Percentiles rank a stretch among this genome's conserved stretches.
Conservation (phyloP, 2,113 vertebrate genomes). For the Lathamus discolor region DNA sequence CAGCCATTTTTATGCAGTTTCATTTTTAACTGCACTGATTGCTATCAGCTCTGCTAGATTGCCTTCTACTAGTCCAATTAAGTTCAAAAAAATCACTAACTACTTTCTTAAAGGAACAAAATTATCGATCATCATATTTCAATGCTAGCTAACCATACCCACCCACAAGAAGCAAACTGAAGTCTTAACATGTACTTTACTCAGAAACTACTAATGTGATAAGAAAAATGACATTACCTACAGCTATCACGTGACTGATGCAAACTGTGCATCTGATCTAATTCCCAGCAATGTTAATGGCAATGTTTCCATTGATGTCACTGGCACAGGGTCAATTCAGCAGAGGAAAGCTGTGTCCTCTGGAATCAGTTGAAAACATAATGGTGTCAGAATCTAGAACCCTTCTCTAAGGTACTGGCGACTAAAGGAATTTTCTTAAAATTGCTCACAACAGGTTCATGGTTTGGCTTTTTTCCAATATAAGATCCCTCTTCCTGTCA, state of each 20-base stretch:
- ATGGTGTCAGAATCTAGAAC: not conserved
- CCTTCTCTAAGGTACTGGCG: not conserved
- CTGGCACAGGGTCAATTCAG: not conserved
- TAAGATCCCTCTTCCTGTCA: not conserved
- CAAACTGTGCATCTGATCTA: not conserved
- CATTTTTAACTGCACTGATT: conserved; percentile 64
- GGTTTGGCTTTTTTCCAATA: not conserved
- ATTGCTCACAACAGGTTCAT: not conserved
- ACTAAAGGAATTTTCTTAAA: not conserved
- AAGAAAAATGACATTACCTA: not conserved
- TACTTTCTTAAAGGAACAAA: conserved; percentile 30
- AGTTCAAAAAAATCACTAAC: conserved; percentile 29
- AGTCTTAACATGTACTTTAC: not conserved
- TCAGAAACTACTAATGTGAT: not conserved
- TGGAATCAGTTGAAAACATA: not conserved
- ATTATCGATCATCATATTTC: not conserved
- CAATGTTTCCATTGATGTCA: conserved; percentile 8
- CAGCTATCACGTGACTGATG: not conserved
- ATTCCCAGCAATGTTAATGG: not conserved
- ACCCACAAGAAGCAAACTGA: not conserved
- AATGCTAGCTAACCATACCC: not conserved
- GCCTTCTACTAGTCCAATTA: conserved; percentile 36
- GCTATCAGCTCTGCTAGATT: conserved; percentile 52
- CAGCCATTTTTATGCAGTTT: conserved; percentile 45
- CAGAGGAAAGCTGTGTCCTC: not conserved